These are phyloP conservation scores for Gallirallus australis DNA, from an alignment of 2,797 vertebrate genomes.

Conservation along the genomic window DNA sequence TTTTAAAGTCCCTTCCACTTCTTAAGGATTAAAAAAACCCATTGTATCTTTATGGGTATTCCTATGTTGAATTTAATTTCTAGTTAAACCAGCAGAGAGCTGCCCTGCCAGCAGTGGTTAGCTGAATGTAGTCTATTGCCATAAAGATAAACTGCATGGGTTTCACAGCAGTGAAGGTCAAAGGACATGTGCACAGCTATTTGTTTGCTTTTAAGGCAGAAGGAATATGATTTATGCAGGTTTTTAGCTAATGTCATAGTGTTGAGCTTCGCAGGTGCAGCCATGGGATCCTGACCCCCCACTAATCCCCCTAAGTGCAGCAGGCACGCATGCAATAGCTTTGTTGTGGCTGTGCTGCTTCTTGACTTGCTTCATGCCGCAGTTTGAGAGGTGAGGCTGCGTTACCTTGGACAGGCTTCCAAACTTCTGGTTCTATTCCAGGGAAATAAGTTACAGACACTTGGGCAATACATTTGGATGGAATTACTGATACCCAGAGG, in stretches of 20 bases:
- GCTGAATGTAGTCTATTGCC: constrained; percentile 28
- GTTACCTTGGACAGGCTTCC: background rate
- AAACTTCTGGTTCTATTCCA: background rate
- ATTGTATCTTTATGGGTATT: background rate
- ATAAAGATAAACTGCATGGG: constrained; percentile 58
- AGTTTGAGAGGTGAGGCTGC: background rate
- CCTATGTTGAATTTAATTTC: background rate
- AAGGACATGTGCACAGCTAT: constrained; percentile 73
- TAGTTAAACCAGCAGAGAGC: background rate
- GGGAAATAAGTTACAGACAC: background rate
- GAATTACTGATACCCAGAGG: accelerated
- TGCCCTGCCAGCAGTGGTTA: background rate
- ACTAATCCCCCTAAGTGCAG: constrained; percentile 77
- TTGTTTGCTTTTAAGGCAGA: constrained; percentile 81
- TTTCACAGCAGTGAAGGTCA: constrained; percentile 79
- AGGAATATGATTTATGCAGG: constrained; percentile 81
- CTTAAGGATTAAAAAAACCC: background rate
- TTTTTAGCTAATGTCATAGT: constrained; percentile 76
- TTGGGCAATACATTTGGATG: background rate
- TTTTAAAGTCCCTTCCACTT: background rate
- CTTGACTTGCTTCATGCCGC: background rate
- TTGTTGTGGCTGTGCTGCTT: constrained; percentile 73
- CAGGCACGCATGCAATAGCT: constrained; percentile 53
- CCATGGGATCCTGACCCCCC: constrained; percentile 75
- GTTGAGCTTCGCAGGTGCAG: constrained; percentile 75